phyloP scores from a whole-genome alignment of 2,113 vertebrate species.

The Anarhynchus alexandrinus region DNA sequence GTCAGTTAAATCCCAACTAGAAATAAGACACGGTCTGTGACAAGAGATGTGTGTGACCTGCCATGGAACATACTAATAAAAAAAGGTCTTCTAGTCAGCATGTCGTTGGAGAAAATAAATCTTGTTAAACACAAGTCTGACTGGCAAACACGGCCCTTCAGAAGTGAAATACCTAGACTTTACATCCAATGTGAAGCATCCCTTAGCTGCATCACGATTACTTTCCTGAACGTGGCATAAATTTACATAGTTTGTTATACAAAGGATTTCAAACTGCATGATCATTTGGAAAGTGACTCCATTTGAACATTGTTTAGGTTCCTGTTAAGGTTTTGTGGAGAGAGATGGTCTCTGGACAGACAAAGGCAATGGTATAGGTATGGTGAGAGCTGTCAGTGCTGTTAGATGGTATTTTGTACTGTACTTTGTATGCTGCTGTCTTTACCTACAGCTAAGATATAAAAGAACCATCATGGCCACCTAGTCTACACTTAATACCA shows the following conservation, averaged over 20 bases:
- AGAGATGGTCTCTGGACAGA: background rate
- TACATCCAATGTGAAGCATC: background rate
- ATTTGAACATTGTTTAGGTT: background rate
- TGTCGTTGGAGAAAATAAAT: background rate
- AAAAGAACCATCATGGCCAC: background rate
- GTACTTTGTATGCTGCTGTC: background rate
- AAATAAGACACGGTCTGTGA: background rate
- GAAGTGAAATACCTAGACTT: background rate
- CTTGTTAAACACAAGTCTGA: background rate
- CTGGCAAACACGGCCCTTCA: background rate
- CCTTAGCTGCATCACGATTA: background rate
- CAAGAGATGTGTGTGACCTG: background rate
- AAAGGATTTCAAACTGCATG: background rate
- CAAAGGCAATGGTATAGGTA: background rate
- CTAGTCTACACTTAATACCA: background rate
- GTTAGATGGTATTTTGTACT: background rate
- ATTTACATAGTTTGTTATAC: background rate
- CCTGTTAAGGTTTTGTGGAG: background rate
- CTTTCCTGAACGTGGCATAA: background rate
- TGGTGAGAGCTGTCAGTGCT: background rate
- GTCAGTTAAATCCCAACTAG: conserved; percentile 5
- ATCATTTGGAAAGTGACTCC: background rate
- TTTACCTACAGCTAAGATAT: background rate
- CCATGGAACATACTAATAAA: background rate
- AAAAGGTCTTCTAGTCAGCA: background rate